Base-by-base conservation (phyloP, 1,140 invertebrate species). In the Ips typographus region DNA sequence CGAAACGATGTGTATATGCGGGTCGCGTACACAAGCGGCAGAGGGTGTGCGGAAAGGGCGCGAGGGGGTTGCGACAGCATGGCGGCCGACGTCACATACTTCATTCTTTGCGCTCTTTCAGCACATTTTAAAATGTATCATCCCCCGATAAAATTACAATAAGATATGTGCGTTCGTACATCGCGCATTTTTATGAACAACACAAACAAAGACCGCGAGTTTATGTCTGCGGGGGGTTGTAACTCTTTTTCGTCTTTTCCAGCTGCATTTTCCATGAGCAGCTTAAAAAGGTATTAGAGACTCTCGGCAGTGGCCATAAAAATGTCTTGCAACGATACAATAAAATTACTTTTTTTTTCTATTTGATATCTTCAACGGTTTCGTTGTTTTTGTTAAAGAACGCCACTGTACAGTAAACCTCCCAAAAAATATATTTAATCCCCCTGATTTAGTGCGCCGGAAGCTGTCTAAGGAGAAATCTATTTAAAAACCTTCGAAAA, bases 41-140 rank as follows among this genome's bases (percentile, higher is more conserved):
- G 22, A 22, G 22, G 22, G 22, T 22, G 55, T 60, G 73, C 68
- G 71, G 72, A 71, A 65, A 69, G 73, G 67, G 75, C 67, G 63
- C 61, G 74, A 70, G 71, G 72, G 73, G 71, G 74, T 74, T 75
- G 77, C 79, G 79, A 79, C 79, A 79, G 76, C 65, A 79, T 78
- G 79, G 79, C 79, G 79, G 75, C 79, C 71, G 61, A 76, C 75
- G 79, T 80, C 79, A 80, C 78, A 80, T 80, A 78, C 76, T 75
- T 80, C 79, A 80, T 80, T 79, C 78, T 79, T 79, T 76, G 79
- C 78, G 79, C 78, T 79, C 76, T 71, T 71, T 80, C 79, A 77
- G 78, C 79, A 80, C 79, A 80, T 80, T 80, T 80, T 79, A 79
- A 80, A 80, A 80, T 79, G 78, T 79, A 80, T 79, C 78, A 78